phyloP scores from a whole-genome alignment of 2,113 vertebrate species.

The Globicephala melas region DNA sequence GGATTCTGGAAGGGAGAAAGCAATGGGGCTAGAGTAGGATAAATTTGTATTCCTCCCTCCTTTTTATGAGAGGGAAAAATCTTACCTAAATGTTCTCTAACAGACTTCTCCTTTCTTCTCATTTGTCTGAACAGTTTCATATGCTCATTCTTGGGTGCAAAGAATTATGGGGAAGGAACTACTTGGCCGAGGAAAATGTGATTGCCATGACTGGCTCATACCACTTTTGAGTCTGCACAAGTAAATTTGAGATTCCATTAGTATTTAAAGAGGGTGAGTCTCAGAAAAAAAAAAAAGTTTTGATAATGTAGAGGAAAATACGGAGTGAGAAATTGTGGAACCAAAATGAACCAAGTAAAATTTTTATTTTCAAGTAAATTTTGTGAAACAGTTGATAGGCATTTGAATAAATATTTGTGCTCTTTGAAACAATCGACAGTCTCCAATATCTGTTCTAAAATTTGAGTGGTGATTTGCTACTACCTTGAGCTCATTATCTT shows the following conservation, averaged over 20 bases:
- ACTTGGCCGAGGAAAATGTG: neutral
- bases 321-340: neutral
- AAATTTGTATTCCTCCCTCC: neutral
- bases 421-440: neutral
- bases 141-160: neutral
- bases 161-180: neutral
- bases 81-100: neutral
- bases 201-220: neutral
- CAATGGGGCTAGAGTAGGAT: neutral
- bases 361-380: constrained; percentile 24
- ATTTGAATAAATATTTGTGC: constrained; percentile 22
- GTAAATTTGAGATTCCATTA: neutral
- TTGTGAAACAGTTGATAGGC: neutral
- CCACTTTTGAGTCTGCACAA: neutral
- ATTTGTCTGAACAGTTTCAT: neutral
- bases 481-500: neutral
- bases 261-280: neutral
- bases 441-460: neutral
- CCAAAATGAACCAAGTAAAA: neutral
- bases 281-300: neutral
- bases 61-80: neutral
- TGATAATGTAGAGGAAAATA: neutral
- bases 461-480: neutral
- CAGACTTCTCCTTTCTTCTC: neutral
- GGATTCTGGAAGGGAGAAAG: neutral